These are phyloP conservation scores for Drosophila arawakana DNA, from an alignment of 1,140 invertebrate genomes.

Conservation along the genomic window DNA sequence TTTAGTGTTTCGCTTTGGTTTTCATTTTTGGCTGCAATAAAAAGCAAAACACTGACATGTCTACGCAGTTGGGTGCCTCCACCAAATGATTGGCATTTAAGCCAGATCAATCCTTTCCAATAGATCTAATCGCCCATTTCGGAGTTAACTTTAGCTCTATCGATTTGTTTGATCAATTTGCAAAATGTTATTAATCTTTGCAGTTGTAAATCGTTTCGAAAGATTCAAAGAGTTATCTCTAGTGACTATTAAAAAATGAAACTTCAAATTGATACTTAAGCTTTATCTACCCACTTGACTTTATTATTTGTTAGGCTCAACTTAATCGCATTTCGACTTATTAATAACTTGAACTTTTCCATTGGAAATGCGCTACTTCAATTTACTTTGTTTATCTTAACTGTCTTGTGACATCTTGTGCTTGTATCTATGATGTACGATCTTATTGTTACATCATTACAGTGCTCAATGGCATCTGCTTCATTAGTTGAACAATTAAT, in stretches of 20 bases:
- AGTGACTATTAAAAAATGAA: neutral
- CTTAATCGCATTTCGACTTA: neutral
- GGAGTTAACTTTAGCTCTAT: neutral
- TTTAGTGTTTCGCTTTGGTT: neutral
- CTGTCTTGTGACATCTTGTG: conserved; percentile 53
- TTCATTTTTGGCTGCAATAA: conserved; percentile 28
- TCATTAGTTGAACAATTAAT: conserved; percentile 79
- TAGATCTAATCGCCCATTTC: conserved; percentile 20
- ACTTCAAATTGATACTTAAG: no score
- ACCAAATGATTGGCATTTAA: conserved; percentile 45
- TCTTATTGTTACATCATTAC: conserved; percentile 52
- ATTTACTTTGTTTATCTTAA: conserved; percentile 55
- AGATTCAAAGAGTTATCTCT: neutral
- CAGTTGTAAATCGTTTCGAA: conserved; percentile 7
- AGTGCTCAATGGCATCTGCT: conserved; percentile 56
- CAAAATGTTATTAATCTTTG: conserved; percentile 8
- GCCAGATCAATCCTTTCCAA: conserved; percentile 34
- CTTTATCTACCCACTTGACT: no score
- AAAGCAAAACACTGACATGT: conserved; percentile 45
- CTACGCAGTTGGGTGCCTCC: conserved; percentile 53
- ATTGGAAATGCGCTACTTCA: conserved; percentile 22
- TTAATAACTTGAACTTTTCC: conserved; percentile 11
- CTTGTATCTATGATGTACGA: conserved; percentile 60
- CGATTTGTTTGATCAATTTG: conserved; percentile 13
- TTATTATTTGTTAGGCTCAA: no score